A percentile compares a stretch with the other conserved stretches of the same genome.
phyloP scores from a whole-genome alignment of 2,113 vertebrate species.

The Coturnix japonica region DNA sequence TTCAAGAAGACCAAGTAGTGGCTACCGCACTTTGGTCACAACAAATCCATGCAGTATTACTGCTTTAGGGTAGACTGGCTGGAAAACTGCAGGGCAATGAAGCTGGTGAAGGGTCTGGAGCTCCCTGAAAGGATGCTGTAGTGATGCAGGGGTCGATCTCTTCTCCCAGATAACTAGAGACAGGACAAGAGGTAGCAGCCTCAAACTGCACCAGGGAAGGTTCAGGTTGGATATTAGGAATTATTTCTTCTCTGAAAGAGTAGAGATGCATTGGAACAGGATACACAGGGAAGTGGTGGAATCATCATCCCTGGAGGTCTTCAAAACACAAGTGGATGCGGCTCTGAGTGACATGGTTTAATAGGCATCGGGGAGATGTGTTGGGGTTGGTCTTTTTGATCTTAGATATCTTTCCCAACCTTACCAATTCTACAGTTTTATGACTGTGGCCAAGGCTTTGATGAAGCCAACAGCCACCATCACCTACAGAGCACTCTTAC shows the following conservation, averaged over 20 bases:
- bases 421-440: not conserved
- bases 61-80: not conserved
- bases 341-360: not conserved
- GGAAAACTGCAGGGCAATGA: not conserved
- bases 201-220: not conserved
- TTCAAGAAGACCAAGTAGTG: not conserved
- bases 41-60: not conserved
- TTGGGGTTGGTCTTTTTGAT: not conserved
- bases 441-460: not conserved
- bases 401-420: not conserved
- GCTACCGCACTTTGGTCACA: not conserved
- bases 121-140: not conserved
- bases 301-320: not conserved
- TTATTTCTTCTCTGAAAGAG: not conserved
- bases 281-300: not conserved
- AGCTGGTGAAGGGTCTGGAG: not conserved
- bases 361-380: too few relatives aligned
- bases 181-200: not conserved
- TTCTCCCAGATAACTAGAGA: not conserved
- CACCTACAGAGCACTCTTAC: not conserved
- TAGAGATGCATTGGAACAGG: not conserved
- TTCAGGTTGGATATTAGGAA: not conserved
- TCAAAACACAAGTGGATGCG: not conserved
- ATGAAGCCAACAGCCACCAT: rapidly evolving
- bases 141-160: too few relatives aligned